phyloP scores from a whole-genome alignment of 2,888 invertebrate genomes.

The Agrilus biguttatus region DNA sequence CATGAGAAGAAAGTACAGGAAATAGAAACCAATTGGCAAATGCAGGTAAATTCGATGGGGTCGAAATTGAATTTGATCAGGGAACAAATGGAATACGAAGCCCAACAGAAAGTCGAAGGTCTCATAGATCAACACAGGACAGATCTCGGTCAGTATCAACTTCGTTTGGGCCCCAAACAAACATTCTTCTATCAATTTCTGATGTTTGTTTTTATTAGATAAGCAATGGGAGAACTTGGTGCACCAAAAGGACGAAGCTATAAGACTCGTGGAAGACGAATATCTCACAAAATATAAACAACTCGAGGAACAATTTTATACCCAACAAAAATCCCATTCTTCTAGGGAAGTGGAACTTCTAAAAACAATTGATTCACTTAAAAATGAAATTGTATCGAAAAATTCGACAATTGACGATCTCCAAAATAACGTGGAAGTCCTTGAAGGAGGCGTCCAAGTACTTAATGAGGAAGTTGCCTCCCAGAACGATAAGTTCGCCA shows the following conservation, averaged over 20 bases:
- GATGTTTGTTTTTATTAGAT: constrained; percentile 29
- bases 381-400: constrained; percentile 27
- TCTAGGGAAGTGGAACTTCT: constrained; percentile 28
- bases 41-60: constrained; percentile 28
- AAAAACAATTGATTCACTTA: constrained; percentile 28
- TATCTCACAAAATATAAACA: constrained; percentile 37
- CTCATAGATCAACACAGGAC: constrained; percentile 42
- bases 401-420: constrained; percentile 28
- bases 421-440: constrained; percentile 30
- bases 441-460: constrained; percentile 32
- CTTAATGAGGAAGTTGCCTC: constrained; percentile 29
- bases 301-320: constrained; percentile 31
- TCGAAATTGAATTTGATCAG: constrained; percentile 32
- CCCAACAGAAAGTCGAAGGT: constrained; percentile 29
- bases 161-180: neutral
- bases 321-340: constrained; percentile 28
- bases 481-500: constrained; percentile 23
- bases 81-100: constrained; percentile 34
- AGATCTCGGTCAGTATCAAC: constrained; percentile 39
- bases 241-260: constrained; percentile 45
- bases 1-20: constrained; percentile 28
- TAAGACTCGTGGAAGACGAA: constrained; percentile 44
- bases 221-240: constrained; percentile 50
- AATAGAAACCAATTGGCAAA: constrained; percentile 29
- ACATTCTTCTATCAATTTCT: too few species aligned